phyloP scores from a whole-genome alignment of 2,888 invertebrate species.

The Dexiosoma caninum region DNA sequence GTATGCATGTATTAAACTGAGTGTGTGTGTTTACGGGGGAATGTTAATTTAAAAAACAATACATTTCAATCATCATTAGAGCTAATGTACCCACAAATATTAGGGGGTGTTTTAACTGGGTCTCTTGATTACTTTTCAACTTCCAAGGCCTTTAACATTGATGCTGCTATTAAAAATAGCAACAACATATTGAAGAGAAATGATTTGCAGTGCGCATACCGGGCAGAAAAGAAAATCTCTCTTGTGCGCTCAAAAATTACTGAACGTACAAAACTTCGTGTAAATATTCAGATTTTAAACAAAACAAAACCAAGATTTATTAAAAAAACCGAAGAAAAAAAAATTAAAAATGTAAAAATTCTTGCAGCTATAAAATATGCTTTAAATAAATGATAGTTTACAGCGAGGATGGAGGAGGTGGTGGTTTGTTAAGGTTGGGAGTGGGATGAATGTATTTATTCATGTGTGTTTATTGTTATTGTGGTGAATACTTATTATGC shows the following conservation, averaged over 20 bases:
- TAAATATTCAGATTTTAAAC: slow-evolving; percentile 47
- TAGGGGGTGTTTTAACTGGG: slow-evolving; percentile 72
- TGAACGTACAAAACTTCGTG: slow-evolving; percentile 1
- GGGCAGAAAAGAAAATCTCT: slow-evolving; percentile 12
- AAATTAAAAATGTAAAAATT: slow-evolving; percentile 5
- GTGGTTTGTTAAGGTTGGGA: background rate
- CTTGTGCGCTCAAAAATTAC: slow-evolving; percentile 3
- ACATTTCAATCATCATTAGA: slow-evolving; percentile 79
- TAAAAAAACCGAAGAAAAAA: too few relatives aligned
- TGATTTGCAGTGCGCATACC: slow-evolving; percentile 51
- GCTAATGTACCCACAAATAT: slow-evolving; percentile 79
- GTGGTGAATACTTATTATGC: slow-evolving; percentile 54
- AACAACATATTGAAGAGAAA: slow-evolving; percentile 38
- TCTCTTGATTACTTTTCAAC: slow-evolving; percentile 68
- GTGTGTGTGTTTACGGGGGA: background rate
- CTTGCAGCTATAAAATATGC: background rate
- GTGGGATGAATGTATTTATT: background rate
- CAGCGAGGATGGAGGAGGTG: too few relatives aligned
- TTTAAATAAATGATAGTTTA: slow-evolving; percentile 26
- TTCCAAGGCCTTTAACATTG: slow-evolving; percentile 61
- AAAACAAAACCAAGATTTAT: slow-evolving; percentile 9
- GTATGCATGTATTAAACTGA: background rate
- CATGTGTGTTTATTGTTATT: slow-evolving; percentile 50
- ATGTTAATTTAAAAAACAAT: slow-evolving; percentile 60
- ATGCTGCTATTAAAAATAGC: slow-evolving; percentile 1